These are phyloP conservation scores for Paralinhomoeus sp. DNA, from an alignment of 2,888 invertebrate genomes.

Conservation along the genomic window DNA sequence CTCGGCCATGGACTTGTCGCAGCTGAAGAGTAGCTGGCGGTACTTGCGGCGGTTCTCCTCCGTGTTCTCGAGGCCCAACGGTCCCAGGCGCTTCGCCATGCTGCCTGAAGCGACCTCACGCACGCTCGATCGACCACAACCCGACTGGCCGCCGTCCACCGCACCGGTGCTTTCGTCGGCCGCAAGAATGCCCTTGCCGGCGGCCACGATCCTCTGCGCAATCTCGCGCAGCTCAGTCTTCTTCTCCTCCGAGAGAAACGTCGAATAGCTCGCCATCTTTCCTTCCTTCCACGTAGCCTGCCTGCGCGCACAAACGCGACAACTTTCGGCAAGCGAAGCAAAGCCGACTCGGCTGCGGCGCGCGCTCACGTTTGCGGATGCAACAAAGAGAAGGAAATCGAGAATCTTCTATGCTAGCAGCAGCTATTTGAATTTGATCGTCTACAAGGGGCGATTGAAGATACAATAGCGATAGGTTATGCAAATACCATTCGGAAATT, in stretches of 20 bases:
- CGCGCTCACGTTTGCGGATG: neutral
- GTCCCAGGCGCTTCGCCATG: slow-evolving; percentile 22
- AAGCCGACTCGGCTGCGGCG: neutral
- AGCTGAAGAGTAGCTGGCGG: slow-evolving; percentile 23
- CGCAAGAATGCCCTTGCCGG: slow-evolving; percentile 17
- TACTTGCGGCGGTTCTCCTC: slow-evolving; percentile 24
- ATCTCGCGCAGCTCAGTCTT: slow-evolving; percentile 12
- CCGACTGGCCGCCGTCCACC: too few relatives aligned
- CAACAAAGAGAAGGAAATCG: too few relatives aligned
- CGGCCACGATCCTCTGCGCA: slow-evolving; percentile 13
- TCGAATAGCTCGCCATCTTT: too few relatives aligned
- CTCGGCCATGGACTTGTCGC: slow-evolving; percentile 20
- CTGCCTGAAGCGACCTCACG: slow-evolving; percentile 13
- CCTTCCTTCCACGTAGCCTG: too few relatives aligned
- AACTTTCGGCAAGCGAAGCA: too few relatives aligned
- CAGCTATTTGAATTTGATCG: too few relatives aligned
- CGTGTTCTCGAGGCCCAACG: slow-evolving; percentile 24
- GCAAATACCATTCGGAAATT: too few relatives aligned
- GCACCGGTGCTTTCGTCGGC: slow-evolving; percentile 17
- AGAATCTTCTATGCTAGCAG: too few relatives aligned
- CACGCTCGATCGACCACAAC: neutral
- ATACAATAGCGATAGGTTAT: too few relatives aligned
- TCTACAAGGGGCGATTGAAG: too few relatives aligned
- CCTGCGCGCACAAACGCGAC: too few relatives aligned
- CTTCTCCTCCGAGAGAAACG: slow-evolving; percentile 5